These are phyloP conservation scores for Mixornis gularis DNA, from an alignment of 2,113 vertebrate species.

Conservation along the genomic window DNA sequence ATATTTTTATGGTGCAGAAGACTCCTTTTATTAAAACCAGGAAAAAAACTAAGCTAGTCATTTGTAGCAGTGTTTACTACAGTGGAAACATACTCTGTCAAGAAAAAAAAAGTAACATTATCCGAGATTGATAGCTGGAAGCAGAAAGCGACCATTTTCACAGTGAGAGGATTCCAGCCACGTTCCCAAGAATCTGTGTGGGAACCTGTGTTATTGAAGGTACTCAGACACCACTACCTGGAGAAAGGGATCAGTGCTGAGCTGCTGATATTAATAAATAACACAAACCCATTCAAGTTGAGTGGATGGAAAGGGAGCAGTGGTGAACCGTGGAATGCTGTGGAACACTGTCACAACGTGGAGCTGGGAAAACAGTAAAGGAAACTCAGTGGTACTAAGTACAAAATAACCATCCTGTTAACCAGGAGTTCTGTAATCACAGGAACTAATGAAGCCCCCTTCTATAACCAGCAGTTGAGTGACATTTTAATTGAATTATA, in stretches of 20 bases:
- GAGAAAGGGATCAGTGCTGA: neutral
- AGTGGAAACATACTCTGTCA: neutral
- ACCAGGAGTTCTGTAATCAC: neutral
- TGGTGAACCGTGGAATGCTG: neutral
- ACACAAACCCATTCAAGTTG: neutral
- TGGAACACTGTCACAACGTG: neutral
- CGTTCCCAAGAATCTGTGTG: neutral
- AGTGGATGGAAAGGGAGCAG: neutral
- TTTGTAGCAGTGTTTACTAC: neutral
- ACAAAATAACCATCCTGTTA: neutral
- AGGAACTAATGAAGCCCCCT: neutral
- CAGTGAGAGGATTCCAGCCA: neutral
- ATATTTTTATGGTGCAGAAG: neutral
- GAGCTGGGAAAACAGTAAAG: neutral
- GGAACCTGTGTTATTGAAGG: neutral
- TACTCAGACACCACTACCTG: neutral
- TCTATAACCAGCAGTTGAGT: neutral
- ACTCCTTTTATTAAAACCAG: neutral
- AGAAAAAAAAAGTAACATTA: neutral
- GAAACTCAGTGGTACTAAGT: neutral
- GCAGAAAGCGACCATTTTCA: neutral
- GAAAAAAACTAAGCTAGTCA: neutral
- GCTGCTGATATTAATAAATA: neutral
- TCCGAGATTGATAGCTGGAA: neutral
- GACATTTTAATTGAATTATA: slow-evolving; percentile 3